Conservation (phyloP, 2,113 vertebrate genomes). For the Caracal caracal region DNA sequence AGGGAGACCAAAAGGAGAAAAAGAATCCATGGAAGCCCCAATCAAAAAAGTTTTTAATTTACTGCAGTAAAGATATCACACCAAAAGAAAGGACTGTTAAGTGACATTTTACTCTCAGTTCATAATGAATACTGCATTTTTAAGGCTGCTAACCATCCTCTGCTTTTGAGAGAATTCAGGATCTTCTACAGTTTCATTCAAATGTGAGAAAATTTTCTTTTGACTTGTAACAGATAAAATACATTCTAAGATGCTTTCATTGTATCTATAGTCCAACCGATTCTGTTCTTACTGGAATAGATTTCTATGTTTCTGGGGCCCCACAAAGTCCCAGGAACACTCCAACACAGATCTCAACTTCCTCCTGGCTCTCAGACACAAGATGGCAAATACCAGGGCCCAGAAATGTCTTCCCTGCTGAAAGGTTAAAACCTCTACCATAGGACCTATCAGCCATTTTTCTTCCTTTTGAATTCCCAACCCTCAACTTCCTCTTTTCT, state of each 20-base stretch:
- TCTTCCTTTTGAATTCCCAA: not conserved
- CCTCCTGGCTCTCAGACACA: not conserved
- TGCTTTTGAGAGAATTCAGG: not conserved
- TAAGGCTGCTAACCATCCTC: not conserved
- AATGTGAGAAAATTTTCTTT: not conserved
- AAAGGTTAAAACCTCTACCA: not conserved
- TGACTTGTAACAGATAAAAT: not conserved
- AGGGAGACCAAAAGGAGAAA: not conserved
- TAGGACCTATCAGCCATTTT: not conserved
- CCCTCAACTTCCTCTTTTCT: constrained; percentile 14
- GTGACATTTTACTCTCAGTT: not conserved
- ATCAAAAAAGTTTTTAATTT: not conserved
- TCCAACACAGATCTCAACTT: not conserved
- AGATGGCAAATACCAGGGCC: not conserved
- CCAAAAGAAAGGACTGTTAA: not conserved
- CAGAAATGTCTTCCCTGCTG: not conserved
- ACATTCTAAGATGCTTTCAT: not conserved
- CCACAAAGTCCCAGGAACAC: not conserved
- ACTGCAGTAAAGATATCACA: not conserved
- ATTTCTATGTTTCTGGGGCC: not conserved
- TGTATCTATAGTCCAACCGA: not conserved
- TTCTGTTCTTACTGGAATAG: not conserved
- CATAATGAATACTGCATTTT: not conserved
- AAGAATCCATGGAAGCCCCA: not conserved
- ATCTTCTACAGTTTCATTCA: constrained; percentile 26